phyloP scores from a whole-genome alignment of 1,140 invertebrate species.

The Yoshiicerus persimilis region DNA sequence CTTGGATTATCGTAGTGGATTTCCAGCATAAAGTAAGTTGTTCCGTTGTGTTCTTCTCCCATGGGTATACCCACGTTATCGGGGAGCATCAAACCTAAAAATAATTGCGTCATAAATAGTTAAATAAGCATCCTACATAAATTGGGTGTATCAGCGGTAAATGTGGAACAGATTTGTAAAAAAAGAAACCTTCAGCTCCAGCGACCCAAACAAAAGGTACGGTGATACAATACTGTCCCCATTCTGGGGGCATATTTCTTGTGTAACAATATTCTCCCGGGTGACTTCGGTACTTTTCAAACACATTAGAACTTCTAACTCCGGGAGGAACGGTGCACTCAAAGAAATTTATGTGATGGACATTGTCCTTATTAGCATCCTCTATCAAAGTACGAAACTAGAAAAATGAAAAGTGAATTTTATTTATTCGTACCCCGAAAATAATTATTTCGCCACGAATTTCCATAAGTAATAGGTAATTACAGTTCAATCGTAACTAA shows the following conservation, averaged over 20 bases:
- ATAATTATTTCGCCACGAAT: no score
- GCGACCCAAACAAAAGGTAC: slow-evolving; percentile 78
- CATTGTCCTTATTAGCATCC: slow-evolving; percentile 58
- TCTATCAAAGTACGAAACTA: slow-evolving; percentile 26
- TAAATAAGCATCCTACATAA: background rate
- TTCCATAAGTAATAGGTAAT: no score
- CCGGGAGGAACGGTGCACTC: slow-evolving; percentile 64
- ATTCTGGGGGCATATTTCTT: slow-evolving; percentile 70
- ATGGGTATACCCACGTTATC: slow-evolving; percentile 78
- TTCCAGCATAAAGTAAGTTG: slow-evolving; percentile 83
- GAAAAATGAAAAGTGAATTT: no score
- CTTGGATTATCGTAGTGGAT: slow-evolving; percentile 82
- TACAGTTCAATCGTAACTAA: no score
- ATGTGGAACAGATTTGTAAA: no score
- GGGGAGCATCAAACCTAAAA: slow-evolving; percentile 58
- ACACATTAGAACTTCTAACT: slow-evolving; percentile 52
- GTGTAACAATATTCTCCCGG: slow-evolving; percentile 67
- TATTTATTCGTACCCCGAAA: no score
- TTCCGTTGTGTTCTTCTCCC: slow-evolving; percentile 65
- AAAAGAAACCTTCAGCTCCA: slow-evolving; percentile 72
- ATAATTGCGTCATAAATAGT: no score
- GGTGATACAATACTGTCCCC: slow-evolving; percentile 72
- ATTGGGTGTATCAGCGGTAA: slow-evolving; percentile 40
- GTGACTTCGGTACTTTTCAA: slow-evolving; percentile 63
- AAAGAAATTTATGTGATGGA: slow-evolving; percentile 83